Percentiles rank a stretch among this genome's conserved stretches.
These are phyloP conservation scores for Isotomurus palustris DNA, from an alignment of 2,888 invertebrate species.

Conservation along the genomic window DNA sequence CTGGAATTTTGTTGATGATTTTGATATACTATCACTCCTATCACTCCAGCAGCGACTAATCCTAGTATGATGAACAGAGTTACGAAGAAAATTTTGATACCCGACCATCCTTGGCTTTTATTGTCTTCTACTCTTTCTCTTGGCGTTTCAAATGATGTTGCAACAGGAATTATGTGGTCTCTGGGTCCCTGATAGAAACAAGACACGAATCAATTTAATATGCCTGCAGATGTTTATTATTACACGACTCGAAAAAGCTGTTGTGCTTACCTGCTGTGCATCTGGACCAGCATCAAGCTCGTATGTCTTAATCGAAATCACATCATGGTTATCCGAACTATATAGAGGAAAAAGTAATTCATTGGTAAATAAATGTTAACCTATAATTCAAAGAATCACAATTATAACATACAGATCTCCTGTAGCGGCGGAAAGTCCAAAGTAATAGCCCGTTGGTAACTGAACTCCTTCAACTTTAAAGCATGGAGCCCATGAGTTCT, in stretches of 20 bases:
- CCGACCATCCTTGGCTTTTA: conserved; percentile 78
- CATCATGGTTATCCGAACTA: conserved; percentile 86
- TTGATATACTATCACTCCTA: conserved; percentile 89
- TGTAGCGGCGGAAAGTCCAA: conserved; percentile 92
- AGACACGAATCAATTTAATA: neutral
- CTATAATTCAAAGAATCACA: neutral
- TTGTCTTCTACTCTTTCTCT: conserved; percentile 86
- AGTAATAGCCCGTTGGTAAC: conserved; percentile 90
- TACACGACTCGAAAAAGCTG: conserved; percentile 3
- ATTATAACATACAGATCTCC: conserved; percentile 67
- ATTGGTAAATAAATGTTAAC: neutral
- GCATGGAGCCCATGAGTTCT: conserved; percentile 90
- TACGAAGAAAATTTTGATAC: conserved; percentile 83
- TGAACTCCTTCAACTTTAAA: conserved; percentile 81
- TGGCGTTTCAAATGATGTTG: conserved; percentile 83
- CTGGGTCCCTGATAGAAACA: conserved; percentile 59
- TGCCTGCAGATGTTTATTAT: too few relatives aligned
- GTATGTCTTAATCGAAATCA: conserved; percentile 84
- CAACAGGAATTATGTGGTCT: conserved; percentile 79
- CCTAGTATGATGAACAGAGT: conserved; percentile 79
- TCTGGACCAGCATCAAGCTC: conserved; percentile 76
- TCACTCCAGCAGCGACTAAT: conserved; percentile 73
- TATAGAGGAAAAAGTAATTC: neutral
- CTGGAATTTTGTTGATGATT: conserved; percentile 83
- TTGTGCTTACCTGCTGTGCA: conserved; percentile 51